Base-by-base conservation (phyloP, 53 echinoderm and acorn worm genomes). In the Glandiceps talaboti region DNA sequence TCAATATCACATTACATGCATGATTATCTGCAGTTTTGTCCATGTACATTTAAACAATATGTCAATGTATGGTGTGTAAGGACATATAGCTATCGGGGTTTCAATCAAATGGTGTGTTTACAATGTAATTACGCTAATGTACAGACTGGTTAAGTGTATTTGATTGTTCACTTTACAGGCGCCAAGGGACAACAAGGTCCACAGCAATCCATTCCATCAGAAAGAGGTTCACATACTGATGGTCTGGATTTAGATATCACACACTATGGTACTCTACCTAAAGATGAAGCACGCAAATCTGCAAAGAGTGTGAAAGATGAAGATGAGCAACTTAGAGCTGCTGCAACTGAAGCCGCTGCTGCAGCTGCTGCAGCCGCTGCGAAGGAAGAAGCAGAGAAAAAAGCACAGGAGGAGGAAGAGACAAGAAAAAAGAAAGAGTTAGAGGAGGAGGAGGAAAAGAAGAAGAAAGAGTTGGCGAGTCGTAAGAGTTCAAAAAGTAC, bases 191-290 rank as follows among this genome's bases (percentile, higher is more conserved):
- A 45, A 20, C n/a, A n/a, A n/a, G 64, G 64, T 45, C 64, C 64
- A 6, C 64, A 45, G 64, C 64, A 45, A 20, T 45, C 64, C 6
- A 45, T 45, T 45, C 64, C 64, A 45, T 6, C 64, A 12, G 64
- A 45, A 20, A 45, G 20, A 45, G 64, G 64, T 20, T 12, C 64
- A 45, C 64, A 73, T 0, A 73, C 33, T 14, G 87, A 85, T 27
- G 27, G 81, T 0, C 81, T 94, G 0, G 82, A 89, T 26, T 76
- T 94, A 26, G 91, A 88, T 76, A 88, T 94, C 14, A 94, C 91
- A 30, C 88, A 94, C 74, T 79, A 86, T 27, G 94, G 94, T 31
- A 87, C 88, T 1, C 1, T 10, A 29, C 26, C 29, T 74, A 80
- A 82, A 85, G 89, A 89, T 82, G 80, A 79, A 79, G 75, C 64